Base-by-base conservation (phyloP, 2,797 vertebrate species). In the Dipus sagitta region DNA sequence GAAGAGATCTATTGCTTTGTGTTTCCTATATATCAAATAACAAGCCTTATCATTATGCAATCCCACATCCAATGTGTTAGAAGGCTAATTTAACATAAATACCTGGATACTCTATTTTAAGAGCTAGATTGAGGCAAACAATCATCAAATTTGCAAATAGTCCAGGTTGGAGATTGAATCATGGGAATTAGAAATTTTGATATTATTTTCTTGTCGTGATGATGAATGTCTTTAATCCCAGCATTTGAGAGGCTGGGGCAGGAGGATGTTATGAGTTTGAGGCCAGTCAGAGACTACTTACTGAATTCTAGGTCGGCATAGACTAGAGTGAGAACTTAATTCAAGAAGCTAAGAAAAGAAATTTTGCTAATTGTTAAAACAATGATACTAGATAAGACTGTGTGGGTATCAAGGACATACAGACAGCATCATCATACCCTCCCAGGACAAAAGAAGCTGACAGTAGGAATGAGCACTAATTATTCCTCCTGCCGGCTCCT, bases 391-490 rank as follows among this genome's bases (percentile, higher is more conserved):
- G 1, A 68, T 64, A 4, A 20, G 1, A 74, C 34, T 65, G n/a
- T 14, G 8, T 10, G 67, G 30, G 2, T 4, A 47, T 0, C 70
- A 14, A 28, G 32, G 38, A 71, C 6, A 28, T 14, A 14, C 0
- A 58, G 28, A 60, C 64, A 72, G 30, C 7, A 75, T 15, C 20
- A 20, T 30, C 4, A 62, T 60, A 75, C 13, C n/a, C 12, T 77
- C 32, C 72, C 1, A 85, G 24, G 14, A 24, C 34, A 67, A 85
- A 86, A 12, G 1, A 82, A 71, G 17, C 38, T 30, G 14, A 42
- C 26, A n/a, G 6, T 72, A 23, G 4, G 6, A 72, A 52, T 34
- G 2, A 28, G 3, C 77, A 94, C 65, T 79, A 80, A 17, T 42
- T 17, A 26, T 77, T 76, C 17, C 38, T 67, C 23, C 52, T 52